phyloP scores from a whole-genome alignment of 2,888 invertebrate genomes.

The Himalopsyche japonica region DNA sequence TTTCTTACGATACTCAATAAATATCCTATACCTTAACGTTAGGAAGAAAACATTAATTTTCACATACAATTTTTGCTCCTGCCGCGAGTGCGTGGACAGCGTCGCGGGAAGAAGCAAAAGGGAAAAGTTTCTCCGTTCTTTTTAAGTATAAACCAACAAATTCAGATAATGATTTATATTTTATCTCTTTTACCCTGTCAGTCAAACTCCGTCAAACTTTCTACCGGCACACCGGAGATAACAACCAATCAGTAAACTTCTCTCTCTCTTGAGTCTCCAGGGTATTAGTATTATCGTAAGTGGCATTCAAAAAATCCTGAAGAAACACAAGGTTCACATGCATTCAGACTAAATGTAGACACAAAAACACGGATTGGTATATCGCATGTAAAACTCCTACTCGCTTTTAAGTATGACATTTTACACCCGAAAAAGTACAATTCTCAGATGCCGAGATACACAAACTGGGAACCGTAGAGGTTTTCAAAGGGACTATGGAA shows the following conservation, averaged over 20 bases:
- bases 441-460: not conserved
- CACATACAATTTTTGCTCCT: slow-evolving; percentile 19
- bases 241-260: not conserved
- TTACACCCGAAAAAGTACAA: not conserved
- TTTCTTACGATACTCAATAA: slow-evolving; percentile 18
- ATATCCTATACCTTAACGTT: slow-evolving; percentile 22
- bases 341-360: not conserved
- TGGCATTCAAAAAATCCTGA: not conserved
- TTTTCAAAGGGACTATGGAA: not conserved
- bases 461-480: not conserved
- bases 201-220: slow-evolving; percentile 28
- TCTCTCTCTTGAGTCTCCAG: not conserved
- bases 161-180: slow-evolving; percentile 1
- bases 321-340: slow-evolving; percentile 5
- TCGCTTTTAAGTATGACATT: not conserved
- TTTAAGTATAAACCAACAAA: slow-evolving; percentile 12
- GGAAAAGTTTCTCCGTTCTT: slow-evolving; percentile 16
- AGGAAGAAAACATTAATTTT: slow-evolving; percentile 30
- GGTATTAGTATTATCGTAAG: not conserved
- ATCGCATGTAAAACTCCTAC: not conserved
- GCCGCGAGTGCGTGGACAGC: not conserved
- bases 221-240: not conserved
- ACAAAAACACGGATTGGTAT: not conserved
- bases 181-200: slow-evolving; percentile 12
- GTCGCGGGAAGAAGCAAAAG: slow-evolving; percentile 9